Evolutionary conservation across 1,140 invertebrate species (phyloP), one percentile per base, ranked within the genome.

Genomic region (Platyura marginata): DNA sequence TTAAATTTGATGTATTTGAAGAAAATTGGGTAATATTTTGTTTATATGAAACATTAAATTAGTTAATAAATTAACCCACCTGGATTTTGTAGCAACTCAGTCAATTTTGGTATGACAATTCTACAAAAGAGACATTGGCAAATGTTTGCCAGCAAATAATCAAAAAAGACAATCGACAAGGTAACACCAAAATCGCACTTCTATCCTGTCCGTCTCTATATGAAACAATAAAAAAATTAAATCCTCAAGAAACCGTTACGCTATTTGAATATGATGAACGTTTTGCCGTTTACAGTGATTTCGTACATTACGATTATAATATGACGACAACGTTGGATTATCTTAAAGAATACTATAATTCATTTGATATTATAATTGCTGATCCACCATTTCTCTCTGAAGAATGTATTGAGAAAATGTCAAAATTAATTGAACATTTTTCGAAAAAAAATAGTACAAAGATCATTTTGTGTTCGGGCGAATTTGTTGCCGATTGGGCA

Each of bases 311-410:
- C 54, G 88, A 97, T 59, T 95, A 93, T 54, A 59, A 65, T 13
- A 90, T 90, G 4, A 59, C 42, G 6, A 49, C 38, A n/a, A 22
- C 40, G 1, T 15, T 80, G 29, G 67, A 77, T 39, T 54, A 95
- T 11, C 72, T 82, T 0, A 47, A 61, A 44, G 66, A 79, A 0
- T 63, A 75, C 21, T 47, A 64, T 13, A 62, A 67, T 36, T 57
- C 60, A 19, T 96, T 82, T 65, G 84, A 94, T 61, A 51, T 96
- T 15, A 79, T 97, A 2, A 68, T 96, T 42, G 86, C 81, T 0
- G 92, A 97, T 69, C 92, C 93, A 10, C 93, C 93, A 10, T 96
- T 94, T 64, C 63, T 97, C 5, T 84, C 88, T 0, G 79, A 90
- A 49, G 91, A 96, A 63, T 97, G 93, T 66, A 68, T 95, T 15